phyloP scores from a whole-genome alignment of 92 coral and sea anemone species.

The Epizoanthus stellaris region DNA sequence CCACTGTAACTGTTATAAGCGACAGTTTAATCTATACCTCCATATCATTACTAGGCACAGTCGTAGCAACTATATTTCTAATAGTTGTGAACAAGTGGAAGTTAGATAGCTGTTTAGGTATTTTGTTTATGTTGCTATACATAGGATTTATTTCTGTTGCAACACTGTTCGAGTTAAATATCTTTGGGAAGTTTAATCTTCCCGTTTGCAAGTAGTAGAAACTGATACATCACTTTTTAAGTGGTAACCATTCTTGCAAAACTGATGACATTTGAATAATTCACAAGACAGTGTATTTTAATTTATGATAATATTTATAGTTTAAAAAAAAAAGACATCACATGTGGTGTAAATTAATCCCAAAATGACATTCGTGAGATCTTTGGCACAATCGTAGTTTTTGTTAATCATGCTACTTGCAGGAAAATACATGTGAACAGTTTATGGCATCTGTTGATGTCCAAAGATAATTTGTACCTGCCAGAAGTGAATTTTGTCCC shows the following conservation, averaged over 20 bases:
- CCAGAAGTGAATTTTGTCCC: too few relatives aligned
- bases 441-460: too few relatives aligned
- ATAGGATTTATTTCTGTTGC: constrained; percentile 78
- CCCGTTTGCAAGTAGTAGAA: constrained; percentile 50
- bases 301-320: too few relatives aligned
- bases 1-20: constrained; percentile 62
- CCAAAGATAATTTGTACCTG: too few relatives aligned
- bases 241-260: not conserved
- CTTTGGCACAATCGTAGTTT: too few relatives aligned
- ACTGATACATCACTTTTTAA: not conserved
- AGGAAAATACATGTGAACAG: too few relatives aligned
- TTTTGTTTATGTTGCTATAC: constrained; percentile 61
- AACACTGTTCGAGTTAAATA: constrained; percentile 78
- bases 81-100: constrained; percentile 69
- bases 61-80: constrained; percentile 59
- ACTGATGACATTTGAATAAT: not conserved
- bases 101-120: constrained; percentile 67
- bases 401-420: too few relatives aligned
- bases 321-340: too few relatives aligned
- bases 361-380: too few relatives aligned
- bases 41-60: constrained; percentile 72
- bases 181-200: constrained; percentile 70
- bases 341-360: too few relatives aligned
- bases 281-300: too few relatives aligned
- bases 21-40: constrained; percentile 81